Evolutionary conservation across 2,797 vertebrate genomes (phyloP), one percentile per base, ranked within the genome.

Genomic region (Etheostoma nigrum): DNA sequence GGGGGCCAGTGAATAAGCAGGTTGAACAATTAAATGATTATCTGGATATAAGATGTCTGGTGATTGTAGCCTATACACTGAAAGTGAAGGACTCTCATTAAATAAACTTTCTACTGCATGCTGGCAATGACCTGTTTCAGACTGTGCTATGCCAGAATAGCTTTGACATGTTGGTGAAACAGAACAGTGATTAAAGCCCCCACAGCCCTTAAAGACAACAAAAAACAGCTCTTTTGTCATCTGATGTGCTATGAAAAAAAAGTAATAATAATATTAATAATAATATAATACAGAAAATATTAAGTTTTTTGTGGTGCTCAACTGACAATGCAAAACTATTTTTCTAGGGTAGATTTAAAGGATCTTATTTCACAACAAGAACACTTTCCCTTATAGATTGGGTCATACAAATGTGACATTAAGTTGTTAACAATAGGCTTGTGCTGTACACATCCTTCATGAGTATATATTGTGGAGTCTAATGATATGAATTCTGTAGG

Each of bases 341-440:
- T 54, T 33, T 65, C 15, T 3, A 49, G 1, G 0, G 16, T 14
- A 45, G 5, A 45, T 55, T 72, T 4, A 23, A n/a, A 14, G 2
- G 33, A 6, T 19, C 0, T 11, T 2, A 5, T 23, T 27, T 33
- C 10, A 66, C 52, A 48, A 47, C 19, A 73, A 14, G 13, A 73
- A 60, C 27, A 69, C 45, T 74, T 68, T 67, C 83, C 84, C 1
- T 52, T 86, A 65, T 87, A 93, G 0, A 76, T 0, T 27, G 87
- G 81, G 78, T 93, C 89, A 73, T 33, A 63, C 12, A 85, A 6
- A 48, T 88, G 73, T 18, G 88, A 88, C 0, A 91, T 89, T 6
- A 88, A 62, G 0, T 44, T 83, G 16, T 51, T 18, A 14, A 30
- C 12, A 4, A 42, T 6, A 40, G 42, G 23, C 1, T 49, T 67